Base-by-base conservation (phyloP, 2,797 vertebrate species). In the Rhodeus uyekii region DNA sequence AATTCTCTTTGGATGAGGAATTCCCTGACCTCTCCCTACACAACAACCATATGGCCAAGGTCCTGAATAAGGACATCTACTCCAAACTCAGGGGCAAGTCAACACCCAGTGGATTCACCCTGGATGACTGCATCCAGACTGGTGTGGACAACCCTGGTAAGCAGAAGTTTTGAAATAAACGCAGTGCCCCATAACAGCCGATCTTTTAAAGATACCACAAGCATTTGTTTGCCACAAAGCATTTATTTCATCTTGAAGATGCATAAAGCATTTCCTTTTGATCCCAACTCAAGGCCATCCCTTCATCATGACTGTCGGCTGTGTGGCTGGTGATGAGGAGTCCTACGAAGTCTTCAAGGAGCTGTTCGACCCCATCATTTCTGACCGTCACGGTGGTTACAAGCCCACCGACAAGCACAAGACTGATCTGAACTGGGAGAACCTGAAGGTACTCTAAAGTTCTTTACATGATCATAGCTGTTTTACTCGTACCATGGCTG, bases 21-120 rank as follows among this genome's bases (percentile, higher is more conserved):
- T 98, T 8, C 85, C 97, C 97, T 0, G 97, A 99, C 90, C 94
- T 99, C 81, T 87, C 83, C 77, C 68, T 39, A 83, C 97, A 98
- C 92, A 99, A 99, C 93, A 99, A 99, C 93, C 97, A 99, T 90
- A 99, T 99, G 97, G 91, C 97, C 90, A 98, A 98, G 91, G 94
- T 81, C 12, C 90, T 99, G 88, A 96, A 4, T 83, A 94, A 85
- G 2, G 96, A 96, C 0, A 90, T 98, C 69, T 99, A 99, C 46
- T 85, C 24, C 74, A 96, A 96, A 80, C 94, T 99, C 85, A 95
- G 97, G 0, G 84, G 95, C 84, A 98, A 97, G 86, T 95, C 96
- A 86, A 99, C 97, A 0, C 95, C 96, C 14, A 97, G 96, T 0
- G 97, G 97, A 80, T 97, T 96, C 94, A 99, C 97, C 75, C 0